Conservation (phyloP, 1,140 invertebrate genomes). For the Dryas iulia region DNA sequence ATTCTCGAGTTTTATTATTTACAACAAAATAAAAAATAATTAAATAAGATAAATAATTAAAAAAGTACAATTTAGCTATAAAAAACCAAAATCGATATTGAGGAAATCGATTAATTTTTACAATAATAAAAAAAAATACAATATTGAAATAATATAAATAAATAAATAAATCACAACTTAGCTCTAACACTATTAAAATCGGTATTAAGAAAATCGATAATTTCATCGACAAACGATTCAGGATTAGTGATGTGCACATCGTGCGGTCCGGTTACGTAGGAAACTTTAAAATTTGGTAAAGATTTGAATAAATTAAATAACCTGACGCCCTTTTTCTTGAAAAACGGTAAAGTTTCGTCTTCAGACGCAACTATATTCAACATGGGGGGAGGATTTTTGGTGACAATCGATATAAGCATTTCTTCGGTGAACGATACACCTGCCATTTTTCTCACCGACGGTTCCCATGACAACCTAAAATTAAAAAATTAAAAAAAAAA, state of each 20-base stretch:
- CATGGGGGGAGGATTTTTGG: conserved; percentile 28
- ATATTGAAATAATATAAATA: too few species aligned
- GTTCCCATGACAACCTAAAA: conserved; percentile 46
- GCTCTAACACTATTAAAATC: too few species aligned
- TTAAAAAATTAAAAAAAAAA: neutral
- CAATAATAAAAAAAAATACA: too few species aligned
- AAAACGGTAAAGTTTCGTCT: conserved; percentile 22
- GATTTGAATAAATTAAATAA: conserved; percentile 27
- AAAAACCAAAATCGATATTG: too few species aligned
- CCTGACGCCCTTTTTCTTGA: conserved; percentile 11
- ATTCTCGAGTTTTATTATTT: too few species aligned
- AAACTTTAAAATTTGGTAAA: conserved; percentile 21
- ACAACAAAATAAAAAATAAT: too few species aligned
- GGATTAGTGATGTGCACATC: conserved; percentile 46
- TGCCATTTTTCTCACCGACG: conserved; percentile 38
- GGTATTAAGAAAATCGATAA: too few species aligned
- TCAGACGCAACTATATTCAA: conserved; percentile 28
- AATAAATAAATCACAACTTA: too few species aligned
- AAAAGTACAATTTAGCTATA: too few species aligned
- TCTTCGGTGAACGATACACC: conserved; percentile 33
- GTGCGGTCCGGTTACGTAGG: conserved; percentile 34
- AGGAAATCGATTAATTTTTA: too few species aligned
- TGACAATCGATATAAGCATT: conserved; percentile 24
- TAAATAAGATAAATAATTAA: too few species aligned
- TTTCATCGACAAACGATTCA: conserved; percentile 21